Evolutionary conservation across 2,888 invertebrate genomes (phyloP), one percentile per base, ranked within the genome.

Genomic region (Hypselothyrea guttata): DNA sequence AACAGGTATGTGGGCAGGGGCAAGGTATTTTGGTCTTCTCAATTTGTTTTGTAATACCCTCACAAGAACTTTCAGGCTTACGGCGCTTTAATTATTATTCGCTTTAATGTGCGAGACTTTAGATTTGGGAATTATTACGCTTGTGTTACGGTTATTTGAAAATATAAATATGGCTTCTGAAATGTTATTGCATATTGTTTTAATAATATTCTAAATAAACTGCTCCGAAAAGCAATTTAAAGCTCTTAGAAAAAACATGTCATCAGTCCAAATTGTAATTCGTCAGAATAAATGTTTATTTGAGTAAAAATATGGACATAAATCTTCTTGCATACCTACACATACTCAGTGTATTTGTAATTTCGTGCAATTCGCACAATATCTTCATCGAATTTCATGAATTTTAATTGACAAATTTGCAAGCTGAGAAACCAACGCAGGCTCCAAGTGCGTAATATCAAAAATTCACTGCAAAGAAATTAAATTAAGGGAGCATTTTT

Each of bases 1-100:
- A 69, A 84, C 82, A 67, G 53, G 61, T 59, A 66, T 51, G 58
- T 66, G 54, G 56, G 22, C 16, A 47, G 33, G 52, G 44, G 33
- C n/a, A n/a, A n/a, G n/a, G n/a, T n/a, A n/a, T n/a, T n/a, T n/a
- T n/a, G n/a, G n/a, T n/a, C n/a, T n/a, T 22, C 22, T 22, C 22
- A 22, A 22, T 2, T 22, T 22, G 22, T 22, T 22, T 22, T 22
- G 5, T 22, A 22, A 22, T 22, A 28, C 28, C 7, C 7, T 11
- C 7, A 35, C 28, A 47, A 11, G 27, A 12, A 34, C 34, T 13
- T 11, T 41, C 5, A 3, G 3, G 7, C 11, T 13, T 1, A 8
- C 37, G 30, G 16, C 12, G 13, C 18, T 47, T 28, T 41, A 68
- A 63, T 47, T 51, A 52, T 38, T 49, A 57, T 53, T 67, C 37